Percentiles rank a stretch among this genome's conserved stretches.
These are phyloP conservation scores for Eupithecia tripunctaria DNA, from an alignment of 2,888 invertebrate species.

Conservation along the genomic window DNA sequence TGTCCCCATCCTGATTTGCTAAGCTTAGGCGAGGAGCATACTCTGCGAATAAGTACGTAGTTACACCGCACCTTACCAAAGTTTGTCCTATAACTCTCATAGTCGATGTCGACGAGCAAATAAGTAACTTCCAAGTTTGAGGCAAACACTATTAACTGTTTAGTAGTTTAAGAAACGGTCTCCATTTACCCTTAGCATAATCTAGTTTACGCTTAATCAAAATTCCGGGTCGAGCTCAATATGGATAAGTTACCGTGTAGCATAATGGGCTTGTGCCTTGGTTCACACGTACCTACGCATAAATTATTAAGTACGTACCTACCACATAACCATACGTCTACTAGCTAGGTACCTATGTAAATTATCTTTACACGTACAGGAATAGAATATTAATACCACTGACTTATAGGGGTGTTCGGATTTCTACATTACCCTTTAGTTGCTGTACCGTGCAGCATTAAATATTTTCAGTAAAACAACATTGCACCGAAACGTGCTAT, in stretches of 20 bases:
- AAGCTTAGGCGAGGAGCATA: slow-evolving; percentile 56
- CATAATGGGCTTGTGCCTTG: slow-evolving; percentile 56
- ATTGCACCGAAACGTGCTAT: slow-evolving; percentile 30
- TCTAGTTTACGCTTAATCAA: slow-evolving; percentile 79
- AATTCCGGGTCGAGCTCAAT: slow-evolving; percentile 75
- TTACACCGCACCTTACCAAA: slow-evolving; percentile 52
- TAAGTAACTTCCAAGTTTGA: slow-evolving; percentile 74
- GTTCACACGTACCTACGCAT: slow-evolving; percentile 52
- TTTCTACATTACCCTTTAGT: slow-evolving; percentile 15
- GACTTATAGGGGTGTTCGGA: slow-evolving; percentile 32
- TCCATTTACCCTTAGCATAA: slow-evolving; percentile 73
- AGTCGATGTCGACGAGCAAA: slow-evolving; percentile 69
- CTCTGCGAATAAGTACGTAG: slow-evolving; percentile 30
- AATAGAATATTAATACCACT: slow-evolving; percentile 34
- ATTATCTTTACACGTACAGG: slow-evolving; percentile 33
- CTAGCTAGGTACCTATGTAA: slow-evolving; percentile 26
- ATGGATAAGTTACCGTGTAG: slow-evolving; percentile 58
- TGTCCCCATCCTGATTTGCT: slow-evolving; percentile 67
- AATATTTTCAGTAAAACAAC: slow-evolving; percentile 22
- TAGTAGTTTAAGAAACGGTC: slow-evolving; percentile 78
- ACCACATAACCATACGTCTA: slow-evolving; percentile 43
- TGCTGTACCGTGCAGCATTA: neutral
- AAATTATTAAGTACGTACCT: slow-evolving; percentile 58
- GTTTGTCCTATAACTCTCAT: slow-evolving; percentile 67
- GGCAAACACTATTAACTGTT: slow-evolving; percentile 78